These are phyloP conservation scores for Thalassaphorura encarpata DNA, from an alignment of 1,140 invertebrate genomes.

Conservation along the genomic window DNA sequence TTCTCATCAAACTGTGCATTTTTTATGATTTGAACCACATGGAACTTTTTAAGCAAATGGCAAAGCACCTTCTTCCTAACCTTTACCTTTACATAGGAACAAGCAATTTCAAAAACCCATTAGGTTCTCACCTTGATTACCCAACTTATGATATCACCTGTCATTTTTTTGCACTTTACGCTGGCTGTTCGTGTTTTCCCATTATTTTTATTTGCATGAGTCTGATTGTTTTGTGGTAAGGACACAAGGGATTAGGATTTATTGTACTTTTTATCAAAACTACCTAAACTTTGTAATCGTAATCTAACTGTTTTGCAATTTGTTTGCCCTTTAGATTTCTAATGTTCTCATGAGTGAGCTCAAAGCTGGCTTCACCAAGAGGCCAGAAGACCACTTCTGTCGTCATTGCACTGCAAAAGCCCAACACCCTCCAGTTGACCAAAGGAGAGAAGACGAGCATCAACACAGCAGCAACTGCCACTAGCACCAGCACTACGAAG, in stretches of 20 bases:
- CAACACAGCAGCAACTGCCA: too few relatives aligned
- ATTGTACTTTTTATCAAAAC: background rate
- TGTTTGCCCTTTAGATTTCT: background rate
- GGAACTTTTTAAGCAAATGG: too few relatives aligned
- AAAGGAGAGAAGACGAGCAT: too few relatives aligned
- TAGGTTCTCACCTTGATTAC: too few relatives aligned
- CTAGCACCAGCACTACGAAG: slow-evolving; percentile 23
- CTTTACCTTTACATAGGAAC: too few relatives aligned
- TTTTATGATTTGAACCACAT: too few relatives aligned
- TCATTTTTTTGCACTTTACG: background rate
- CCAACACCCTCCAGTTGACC: slow-evolving; percentile 8
- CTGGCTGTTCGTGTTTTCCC: background rate
- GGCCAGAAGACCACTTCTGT: slow-evolving; percentile 18
- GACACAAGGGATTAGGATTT: background rate
- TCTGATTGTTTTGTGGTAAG: background rate
- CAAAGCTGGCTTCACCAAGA: slow-evolving; percentile 33
- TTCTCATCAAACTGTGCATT: too few relatives aligned
- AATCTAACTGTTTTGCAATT: too few relatives aligned
- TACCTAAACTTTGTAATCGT: too few relatives aligned
- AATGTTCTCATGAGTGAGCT: slow-evolving; percentile 20
- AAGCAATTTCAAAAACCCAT: too few relatives aligned
- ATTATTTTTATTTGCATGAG: background rate
- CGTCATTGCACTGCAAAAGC: slow-evolving; percentile 26
- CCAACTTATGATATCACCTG: background rate
- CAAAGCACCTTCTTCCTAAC: too few relatives aligned